These are phyloP conservation scores for Callocephalon fimbriatum DNA, from an alignment of 2,113 vertebrate species.

Conservation along the genomic window DNA sequence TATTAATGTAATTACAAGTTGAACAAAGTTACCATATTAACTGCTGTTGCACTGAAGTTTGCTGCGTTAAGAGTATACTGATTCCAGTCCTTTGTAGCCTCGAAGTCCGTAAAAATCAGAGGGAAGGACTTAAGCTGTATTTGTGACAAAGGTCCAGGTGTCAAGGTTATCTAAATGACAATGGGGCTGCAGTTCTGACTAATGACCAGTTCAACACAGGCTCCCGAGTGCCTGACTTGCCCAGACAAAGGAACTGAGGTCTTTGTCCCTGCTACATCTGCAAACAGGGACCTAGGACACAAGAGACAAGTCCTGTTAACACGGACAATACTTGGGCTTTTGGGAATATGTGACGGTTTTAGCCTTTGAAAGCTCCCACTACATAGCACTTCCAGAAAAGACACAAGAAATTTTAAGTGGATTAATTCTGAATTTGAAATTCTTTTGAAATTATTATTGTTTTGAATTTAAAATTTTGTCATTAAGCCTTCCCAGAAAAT, in stretches of 20 bases:
- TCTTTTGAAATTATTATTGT: background rate
- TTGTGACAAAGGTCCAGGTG: background rate
- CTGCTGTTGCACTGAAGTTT: background rate
- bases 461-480: background rate
- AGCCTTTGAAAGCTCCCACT: background rate
- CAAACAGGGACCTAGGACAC: rapidly evolving
- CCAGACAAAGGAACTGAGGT: background rate
- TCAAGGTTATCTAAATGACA: background rate
- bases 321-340: background rate
- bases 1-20: background rate
- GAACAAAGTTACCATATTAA: background rate
- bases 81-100: background rate
- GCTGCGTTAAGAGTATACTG: background rate
- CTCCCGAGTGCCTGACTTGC: background rate
- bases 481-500: background rate
- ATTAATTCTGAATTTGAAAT: background rate
- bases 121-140: background rate
- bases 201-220: background rate
- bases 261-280: background rate
- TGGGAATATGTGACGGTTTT: background rate
- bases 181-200: background rate
- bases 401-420: background rate
- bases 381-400: background rate
- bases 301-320: background rate
- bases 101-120: background rate